phyloP scores from a whole-genome alignment of 2,797 vertebrate genomes.

The Schizopygopsis pylzovi region DNA sequence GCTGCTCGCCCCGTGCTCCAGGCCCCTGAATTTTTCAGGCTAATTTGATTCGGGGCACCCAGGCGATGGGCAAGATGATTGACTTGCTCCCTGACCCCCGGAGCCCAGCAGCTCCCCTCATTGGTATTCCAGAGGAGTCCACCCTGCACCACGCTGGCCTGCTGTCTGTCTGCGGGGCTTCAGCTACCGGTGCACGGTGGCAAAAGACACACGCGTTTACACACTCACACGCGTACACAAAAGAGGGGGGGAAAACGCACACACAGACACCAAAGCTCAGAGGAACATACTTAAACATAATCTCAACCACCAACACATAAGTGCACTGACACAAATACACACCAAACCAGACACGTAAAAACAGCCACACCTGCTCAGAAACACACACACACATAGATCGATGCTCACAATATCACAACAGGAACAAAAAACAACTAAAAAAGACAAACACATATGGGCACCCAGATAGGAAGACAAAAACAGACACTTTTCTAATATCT shows the following conservation, averaged over 20 bases:
- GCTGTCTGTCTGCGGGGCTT: conserved; percentile 93
- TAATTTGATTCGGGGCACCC: conserved; percentile 94
- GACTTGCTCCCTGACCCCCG: conserved; percentile 99
- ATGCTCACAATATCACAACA: conserved; percentile 61
- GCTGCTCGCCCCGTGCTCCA: conserved; percentile 83
- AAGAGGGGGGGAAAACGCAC: background rate
- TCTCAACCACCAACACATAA: conserved; percentile 33
- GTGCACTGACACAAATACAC: conserved; percentile 61
- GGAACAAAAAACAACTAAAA: background rate
- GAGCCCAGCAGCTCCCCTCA: conserved; percentile 87
- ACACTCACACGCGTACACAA: conserved; percentile 49
- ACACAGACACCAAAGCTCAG: conserved; percentile 77
- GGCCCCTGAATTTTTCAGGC: conserved; percentile 87
- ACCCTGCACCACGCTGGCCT: conserved; percentile 80
- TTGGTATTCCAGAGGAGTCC: conserved; percentile 95
- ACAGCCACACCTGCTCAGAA: conserved; percentile 63
- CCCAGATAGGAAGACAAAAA: conserved; percentile 73
- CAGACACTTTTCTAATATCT: conserved; percentile 65
- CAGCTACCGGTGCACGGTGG: conserved; percentile 61
- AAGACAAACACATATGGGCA: conserved; percentile 48
- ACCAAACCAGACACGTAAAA: conserved; percentile 61
- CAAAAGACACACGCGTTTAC: conserved; percentile 53
- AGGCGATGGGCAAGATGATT: conserved; percentile 95
- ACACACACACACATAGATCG: conserved; percentile 54
- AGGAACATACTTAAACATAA: conserved; percentile 47